Evolutionary conservation across 2,797 vertebrate genomes (phyloP).

Genomic region (Anisognathus igniventris): DNA sequence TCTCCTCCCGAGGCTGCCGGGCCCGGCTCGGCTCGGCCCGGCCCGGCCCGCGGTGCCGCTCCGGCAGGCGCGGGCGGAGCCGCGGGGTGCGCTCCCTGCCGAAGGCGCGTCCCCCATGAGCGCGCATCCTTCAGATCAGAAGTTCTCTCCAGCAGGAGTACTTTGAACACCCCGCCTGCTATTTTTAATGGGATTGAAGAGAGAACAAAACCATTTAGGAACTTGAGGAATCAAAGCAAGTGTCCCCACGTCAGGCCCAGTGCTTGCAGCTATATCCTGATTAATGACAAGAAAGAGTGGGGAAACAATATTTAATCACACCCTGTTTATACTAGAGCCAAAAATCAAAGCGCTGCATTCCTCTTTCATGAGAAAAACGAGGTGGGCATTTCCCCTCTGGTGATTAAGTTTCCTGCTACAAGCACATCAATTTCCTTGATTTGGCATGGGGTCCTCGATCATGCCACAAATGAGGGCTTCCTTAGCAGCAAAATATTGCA

Average conservation of each 20-base stretch:
- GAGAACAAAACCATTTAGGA: conserved; percentile 54
- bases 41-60: too few relatives aligned
- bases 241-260: conserved; percentile 23
- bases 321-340: conserved; percentile 44
- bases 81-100: background rate
- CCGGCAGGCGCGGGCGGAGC: background rate
- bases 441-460: conserved; percentile 44
- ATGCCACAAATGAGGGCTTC: conserved; percentile 41
- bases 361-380: conserved; percentile 58
- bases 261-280: conserved; percentile 31
- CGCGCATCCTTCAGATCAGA: background rate
- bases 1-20: background rate
- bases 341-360: conserved; percentile 52
- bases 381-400: conserved; percentile 52
- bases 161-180: conserved; percentile 33
- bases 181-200: conserved; percentile 52
- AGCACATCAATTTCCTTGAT: conserved; percentile 40
- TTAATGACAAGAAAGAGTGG: conserved; percentile 38
- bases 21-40: too few relatives aligned
- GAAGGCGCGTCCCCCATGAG: background rate
- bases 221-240: conserved; percentile 46
- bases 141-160: background rate
- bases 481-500: conserved; percentile 28
- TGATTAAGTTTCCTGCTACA: conserved; percentile 40
- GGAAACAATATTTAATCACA: conserved; percentile 59